Evolutionary conservation across 2,797 vertebrate genomes (phyloP).

Genomic region (Labeo calbasu): DNA sequence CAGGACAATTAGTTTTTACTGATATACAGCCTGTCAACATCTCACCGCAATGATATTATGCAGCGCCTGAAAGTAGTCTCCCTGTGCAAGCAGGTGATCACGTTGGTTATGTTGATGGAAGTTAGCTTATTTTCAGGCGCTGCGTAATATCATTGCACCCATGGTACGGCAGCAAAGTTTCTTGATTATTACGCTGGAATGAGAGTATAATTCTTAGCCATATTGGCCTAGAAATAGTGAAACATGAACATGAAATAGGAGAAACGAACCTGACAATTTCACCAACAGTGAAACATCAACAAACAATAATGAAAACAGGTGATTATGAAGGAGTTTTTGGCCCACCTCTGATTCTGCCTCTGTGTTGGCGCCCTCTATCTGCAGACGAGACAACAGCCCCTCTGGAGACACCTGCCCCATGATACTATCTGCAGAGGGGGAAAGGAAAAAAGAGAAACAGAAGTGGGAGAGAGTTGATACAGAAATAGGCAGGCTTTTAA

Average conservation of each 20-base stretch:
- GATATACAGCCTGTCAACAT: too few species aligned
- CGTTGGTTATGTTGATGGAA: too few species aligned
- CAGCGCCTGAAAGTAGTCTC: too few species aligned
- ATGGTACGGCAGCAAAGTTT: too few species aligned
- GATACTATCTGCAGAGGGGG: conserved; percentile 80
- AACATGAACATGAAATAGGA: not conserved
- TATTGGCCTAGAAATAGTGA: not conserved
- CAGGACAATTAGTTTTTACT: too few species aligned
- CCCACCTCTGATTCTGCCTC: conserved; percentile 92
- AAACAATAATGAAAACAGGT: not conserved
- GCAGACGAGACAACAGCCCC: conserved; percentile 85
- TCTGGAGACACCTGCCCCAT: conserved; percentile 81
- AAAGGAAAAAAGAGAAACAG: not conserved
- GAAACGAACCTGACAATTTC: not conserved
- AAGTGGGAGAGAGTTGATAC: not conserved
- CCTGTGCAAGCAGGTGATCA: too few species aligned
- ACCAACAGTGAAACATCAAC: not conserved
- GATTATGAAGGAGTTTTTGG: not conserved
- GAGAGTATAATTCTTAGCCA: too few species aligned
- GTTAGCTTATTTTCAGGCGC: too few species aligned
- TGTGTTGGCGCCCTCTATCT: conserved; percentile 87
- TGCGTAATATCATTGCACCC: too few species aligned
- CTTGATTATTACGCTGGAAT: too few species aligned
- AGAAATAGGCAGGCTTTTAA: not conserved
- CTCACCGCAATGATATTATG: too few species aligned